Evolutionary conservation across 2,797 vertebrate genomes (phyloP).

Genomic region (Xenops minutus): DNA sequence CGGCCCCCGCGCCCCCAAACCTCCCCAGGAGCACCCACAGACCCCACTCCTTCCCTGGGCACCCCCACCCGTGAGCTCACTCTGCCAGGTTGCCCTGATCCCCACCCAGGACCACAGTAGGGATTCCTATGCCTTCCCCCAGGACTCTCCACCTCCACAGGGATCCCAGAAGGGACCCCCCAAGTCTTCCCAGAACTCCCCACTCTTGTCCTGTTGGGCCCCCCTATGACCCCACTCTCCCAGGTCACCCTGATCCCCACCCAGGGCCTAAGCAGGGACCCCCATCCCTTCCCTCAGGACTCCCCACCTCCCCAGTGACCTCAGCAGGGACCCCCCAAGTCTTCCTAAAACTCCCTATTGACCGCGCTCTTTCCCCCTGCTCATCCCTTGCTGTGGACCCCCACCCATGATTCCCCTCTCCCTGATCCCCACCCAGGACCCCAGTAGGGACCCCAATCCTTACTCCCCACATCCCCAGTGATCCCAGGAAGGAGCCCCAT

Average conservation of each 20-base stretch:
- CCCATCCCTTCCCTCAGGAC: neutral
- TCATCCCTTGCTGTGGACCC: neutral
- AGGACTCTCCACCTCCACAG: neutral
- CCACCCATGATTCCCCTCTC: neutral
- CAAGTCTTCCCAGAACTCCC: no score
- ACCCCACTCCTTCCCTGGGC: neutral
- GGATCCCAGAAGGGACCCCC: neutral
- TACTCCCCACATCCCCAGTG: neutral
- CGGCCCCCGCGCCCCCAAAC: neutral
- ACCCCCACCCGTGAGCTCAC: neutral
- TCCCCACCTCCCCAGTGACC: neutral
- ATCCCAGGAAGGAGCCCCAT: neutral
- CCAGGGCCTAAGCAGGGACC: neutral
- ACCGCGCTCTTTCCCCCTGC: neutral
- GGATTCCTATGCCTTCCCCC: fast-evolving
- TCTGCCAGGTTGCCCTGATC: no score
- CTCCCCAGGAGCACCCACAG: neutral
- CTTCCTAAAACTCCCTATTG: neutral
- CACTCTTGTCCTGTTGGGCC: neutral
- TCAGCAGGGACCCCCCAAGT: neutral
- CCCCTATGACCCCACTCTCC: neutral
- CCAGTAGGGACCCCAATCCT: fast-evolving
- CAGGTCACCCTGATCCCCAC: no score
- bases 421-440: neutral
- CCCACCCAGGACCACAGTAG: neutral